These are phyloP conservation scores for Aspiorhynchus laticeps DNA, from an alignment of 2,113 vertebrate species.

Conservation along the genomic window DNA sequence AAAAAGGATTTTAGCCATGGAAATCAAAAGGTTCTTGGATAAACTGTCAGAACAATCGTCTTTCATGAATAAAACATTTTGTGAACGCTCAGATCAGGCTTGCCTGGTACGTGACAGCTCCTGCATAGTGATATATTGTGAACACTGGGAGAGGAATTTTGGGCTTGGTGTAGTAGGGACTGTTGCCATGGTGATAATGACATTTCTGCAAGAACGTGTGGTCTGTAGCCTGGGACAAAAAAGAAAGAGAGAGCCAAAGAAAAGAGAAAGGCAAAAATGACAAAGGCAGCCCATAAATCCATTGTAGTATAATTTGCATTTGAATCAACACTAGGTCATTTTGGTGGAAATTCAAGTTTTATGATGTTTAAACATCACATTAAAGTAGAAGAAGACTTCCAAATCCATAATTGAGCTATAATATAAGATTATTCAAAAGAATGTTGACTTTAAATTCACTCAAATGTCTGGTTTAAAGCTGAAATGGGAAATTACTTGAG, in stretches of 20 bases:
- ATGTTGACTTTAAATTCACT: background rate
- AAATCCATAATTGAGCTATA: background rate
- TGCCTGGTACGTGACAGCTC: conserved; percentile 92
- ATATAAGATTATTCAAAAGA: background rate
- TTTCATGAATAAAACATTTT: background rate
- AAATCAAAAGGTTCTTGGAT: background rate
- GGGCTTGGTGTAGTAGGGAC: conserved; percentile 84
- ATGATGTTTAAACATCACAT: background rate
- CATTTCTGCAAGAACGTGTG: conserved; percentile 96
- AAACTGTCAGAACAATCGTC: background rate
- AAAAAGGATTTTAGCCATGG: background rate
- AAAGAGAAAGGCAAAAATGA: background rate
- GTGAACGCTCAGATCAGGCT: conserved; percentile 14
- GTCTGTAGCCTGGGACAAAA: conserved; percentile 84
- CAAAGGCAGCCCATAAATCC: background rate
- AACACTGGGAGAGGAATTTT: conserved; percentile 90
- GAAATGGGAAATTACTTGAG: conserved; percentile 77
- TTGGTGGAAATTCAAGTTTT: background rate
- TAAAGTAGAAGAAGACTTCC: background rate
- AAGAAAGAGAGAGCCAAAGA: conserved; percentile 12
- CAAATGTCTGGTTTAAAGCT: background rate
- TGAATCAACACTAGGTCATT: conserved; percentile 2
- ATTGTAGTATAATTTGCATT: conserved; percentile 14
- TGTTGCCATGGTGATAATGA: conserved; percentile 88
- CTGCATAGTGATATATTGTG: conserved; percentile 87